Evolutionary conservation across 2,888 invertebrate species (phyloP).

Genomic region (Volucella inflata): DNA sequence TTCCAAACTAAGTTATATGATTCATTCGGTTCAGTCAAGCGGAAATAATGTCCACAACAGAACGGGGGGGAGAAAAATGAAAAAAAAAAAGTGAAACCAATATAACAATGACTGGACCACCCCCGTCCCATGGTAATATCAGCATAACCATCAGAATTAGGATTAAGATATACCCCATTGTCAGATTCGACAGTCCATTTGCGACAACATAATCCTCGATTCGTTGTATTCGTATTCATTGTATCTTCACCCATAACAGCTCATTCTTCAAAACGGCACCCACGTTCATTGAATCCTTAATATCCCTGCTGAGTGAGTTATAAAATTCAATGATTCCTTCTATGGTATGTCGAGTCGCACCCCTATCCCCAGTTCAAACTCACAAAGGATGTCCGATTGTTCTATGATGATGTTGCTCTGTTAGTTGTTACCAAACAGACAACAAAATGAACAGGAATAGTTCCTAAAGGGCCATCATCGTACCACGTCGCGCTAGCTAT

Average conservation of each 20-base stretch:
- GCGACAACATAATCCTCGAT: constrained; percentile 49
- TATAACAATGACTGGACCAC: constrained; percentile 38
- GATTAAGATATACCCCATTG: constrained; percentile 68
- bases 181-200: constrained; percentile 73
- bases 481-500: not conserved
- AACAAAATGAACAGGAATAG: constrained; percentile 3
- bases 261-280: constrained; percentile 57
- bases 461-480: not conserved
- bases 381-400: constrained; percentile 62
- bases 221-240: not conserved
- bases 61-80: constrained; percentile 4
- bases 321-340: constrained; percentile 62
- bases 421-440: constrained; percentile 24
- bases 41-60: constrained; percentile 61
- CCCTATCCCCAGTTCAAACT: constrained; percentile 25
- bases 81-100: constrained; percentile 42
- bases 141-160: constrained; percentile 67
- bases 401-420: constrained; percentile 28
- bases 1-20: constrained; percentile 27
- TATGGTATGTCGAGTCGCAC: constrained; percentile 4
- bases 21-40: constrained; percentile 66
- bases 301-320: constrained; percentile 68
- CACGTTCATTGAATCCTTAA: constrained; percentile 69
- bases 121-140: constrained; percentile 35
- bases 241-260: not conserved